phyloP scores from a whole-genome alignment of 2,113 vertebrate genomes.

The Melanerpes aurifrons region DNA sequence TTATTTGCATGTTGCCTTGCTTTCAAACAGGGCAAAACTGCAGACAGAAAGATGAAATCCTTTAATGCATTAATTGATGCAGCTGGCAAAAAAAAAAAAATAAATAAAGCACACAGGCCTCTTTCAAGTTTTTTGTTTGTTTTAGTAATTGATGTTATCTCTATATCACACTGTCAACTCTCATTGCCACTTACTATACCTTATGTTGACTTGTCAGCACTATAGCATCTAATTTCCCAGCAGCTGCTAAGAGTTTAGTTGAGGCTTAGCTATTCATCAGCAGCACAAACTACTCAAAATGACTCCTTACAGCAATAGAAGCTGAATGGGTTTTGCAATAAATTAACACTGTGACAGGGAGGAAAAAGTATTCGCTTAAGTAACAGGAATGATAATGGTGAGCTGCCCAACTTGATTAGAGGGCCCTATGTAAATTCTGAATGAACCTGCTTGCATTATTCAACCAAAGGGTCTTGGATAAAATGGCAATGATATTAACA shows the following conservation, averaged over 20 bases:
- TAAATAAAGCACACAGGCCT: not conserved
- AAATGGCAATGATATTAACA: not conserved
- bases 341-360: not conserved
- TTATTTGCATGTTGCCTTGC: not conserved
- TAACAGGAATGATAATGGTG: not conserved
- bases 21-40: not conserved
- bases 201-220: constrained; percentile 20
- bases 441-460: not conserved
- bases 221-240: not conserved
- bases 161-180: constrained; percentile 20
- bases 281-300: not conserved
- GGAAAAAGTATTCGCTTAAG: constrained; percentile 9
- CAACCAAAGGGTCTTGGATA: not conserved
- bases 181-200: not conserved
- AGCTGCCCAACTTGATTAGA: not conserved
- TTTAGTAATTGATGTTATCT: constrained; percentile 4
- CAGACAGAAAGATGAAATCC: not conserved
- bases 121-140: not conserved
- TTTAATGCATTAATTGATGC: not conserved
- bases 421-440: constrained; percentile 1
- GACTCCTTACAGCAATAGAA: constrained; percentile 16
- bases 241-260: constrained; percentile 28
- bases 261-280: not conserved
- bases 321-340: constrained; percentile 16
- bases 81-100: not conserved